Evolutionary conservation across 2,797 vertebrate species (phyloP), one percentile per base, ranked within the genome.

Genomic region (Chromis chromis): DNA sequence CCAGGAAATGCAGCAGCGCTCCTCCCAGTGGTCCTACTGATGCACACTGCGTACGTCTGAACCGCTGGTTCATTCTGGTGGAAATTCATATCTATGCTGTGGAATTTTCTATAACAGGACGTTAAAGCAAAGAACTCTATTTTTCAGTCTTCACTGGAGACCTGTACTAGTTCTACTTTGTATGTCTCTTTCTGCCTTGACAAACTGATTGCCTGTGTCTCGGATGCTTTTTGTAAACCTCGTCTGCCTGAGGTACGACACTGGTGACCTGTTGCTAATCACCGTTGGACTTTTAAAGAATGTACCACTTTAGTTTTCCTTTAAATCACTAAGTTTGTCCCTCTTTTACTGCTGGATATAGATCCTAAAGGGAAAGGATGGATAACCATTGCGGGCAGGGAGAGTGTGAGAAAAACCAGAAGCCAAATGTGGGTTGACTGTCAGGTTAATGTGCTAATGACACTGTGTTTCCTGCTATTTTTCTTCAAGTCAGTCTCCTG

Each of bases 81-180:
- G 58, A 63, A 72, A 76, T 69, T 75, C 56, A 70, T 22, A 49
- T 62, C 46, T 31, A 25, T 65, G 63, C 52, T 70, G 67, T 54
- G 64, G 65, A 65, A 27, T 78, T 78, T 83, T 83, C 14, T 73
- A 79, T 13, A 7, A 67, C 57, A 63, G 39, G 65, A 86, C n/a
- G 10, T 72, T 49, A 64, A 82, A 75, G 46, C 58, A 80, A 80
- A 86, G 49, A 65, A 62, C 4, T 85, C 72, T 85, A 83, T 88
- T 91, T 88, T 88, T 77, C 58, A 71, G 56, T 79, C 65, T 74
- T 72, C 42, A 39, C 52, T 48, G 58, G 58, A 77, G 76, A 84
- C 50, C 69, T 70, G 17, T 69, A 65, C 50, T 21, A 39, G 33
- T 11, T 60, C 48, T 31, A 33, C 55, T 88, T 74, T 64, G 17